Evolutionary conservation across 2,797 vertebrate genomes (phyloP).

Genomic region (Acrossocheilus fasciatus): DNA sequence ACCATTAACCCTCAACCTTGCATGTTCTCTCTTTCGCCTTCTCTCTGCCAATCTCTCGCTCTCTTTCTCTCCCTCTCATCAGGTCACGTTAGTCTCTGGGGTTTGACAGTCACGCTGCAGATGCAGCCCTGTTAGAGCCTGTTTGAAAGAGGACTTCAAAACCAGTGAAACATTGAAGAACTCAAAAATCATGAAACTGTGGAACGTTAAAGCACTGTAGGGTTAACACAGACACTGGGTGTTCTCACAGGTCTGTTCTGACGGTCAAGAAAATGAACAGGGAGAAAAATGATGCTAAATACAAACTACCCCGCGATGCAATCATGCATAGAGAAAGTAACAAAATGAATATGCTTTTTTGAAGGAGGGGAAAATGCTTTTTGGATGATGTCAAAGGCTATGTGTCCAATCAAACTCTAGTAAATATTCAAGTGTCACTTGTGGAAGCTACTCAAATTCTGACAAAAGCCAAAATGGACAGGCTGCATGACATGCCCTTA

Average conservation of each 20-base stretch:
- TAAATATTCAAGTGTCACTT: background rate
- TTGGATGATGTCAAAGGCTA: background rate
- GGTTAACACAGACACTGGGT: background rate
- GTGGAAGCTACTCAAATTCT: background rate
- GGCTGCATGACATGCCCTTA: background rate
- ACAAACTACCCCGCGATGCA: background rate
- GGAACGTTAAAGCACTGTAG: background rate
- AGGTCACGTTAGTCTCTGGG: constrained; percentile 54
- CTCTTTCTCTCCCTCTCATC: constrained; percentile 38
- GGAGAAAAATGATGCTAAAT: background rate
- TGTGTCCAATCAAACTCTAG: background rate
- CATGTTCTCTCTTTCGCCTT: background rate
- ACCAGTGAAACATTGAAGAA: background rate
- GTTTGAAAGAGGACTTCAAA: constrained; percentile 17
- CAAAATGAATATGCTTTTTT: background rate
- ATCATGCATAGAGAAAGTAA: background rate
- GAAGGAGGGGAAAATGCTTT: background rate
- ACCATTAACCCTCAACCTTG: constrained; percentile 52
- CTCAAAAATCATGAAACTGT: constrained; percentile 6
- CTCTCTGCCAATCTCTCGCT: background rate
- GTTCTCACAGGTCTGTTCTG: background rate
- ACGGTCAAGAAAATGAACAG: background rate
- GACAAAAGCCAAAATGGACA: background rate
- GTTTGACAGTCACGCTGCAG: constrained; percentile 40
- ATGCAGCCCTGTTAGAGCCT: constrained; percentile 24